Percentiles rank a stretch among this genome's conserved stretches.
phyloP scores from a whole-genome alignment of 2,113 vertebrate genomes.

The Sebastes schlegelii region DNA sequence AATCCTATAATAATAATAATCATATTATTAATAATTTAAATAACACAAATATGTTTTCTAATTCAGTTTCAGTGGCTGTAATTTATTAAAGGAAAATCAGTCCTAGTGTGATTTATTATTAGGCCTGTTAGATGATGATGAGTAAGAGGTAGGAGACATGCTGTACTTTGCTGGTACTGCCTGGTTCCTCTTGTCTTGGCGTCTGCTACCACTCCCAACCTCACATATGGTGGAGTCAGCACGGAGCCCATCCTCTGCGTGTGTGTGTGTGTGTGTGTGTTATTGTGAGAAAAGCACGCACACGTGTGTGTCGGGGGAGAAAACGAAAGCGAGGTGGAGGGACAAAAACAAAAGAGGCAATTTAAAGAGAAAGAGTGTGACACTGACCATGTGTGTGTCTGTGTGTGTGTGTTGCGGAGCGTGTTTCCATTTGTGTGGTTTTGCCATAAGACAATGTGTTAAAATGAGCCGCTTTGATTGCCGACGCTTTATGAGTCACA shows the following conservation, averaged over 20 bases:
- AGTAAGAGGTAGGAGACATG: conserved; percentile 72
- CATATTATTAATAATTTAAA: background rate
- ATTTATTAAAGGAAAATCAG: conserved; percentile 35
- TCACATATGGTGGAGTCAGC: conserved; percentile 78
- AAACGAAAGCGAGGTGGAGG: conserved; percentile 29
- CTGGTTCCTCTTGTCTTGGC: conserved; percentile 73
- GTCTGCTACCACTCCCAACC: conserved; percentile 68
- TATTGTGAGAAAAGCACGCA: conserved; percentile 17
- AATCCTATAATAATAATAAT: background rate
- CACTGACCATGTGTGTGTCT: conserved; percentile 43
- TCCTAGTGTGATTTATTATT: conserved; percentile 59
- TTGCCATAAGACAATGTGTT: conserved; percentile 72
- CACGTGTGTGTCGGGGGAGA: conserved; percentile 28
- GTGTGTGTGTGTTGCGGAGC: conserved; percentile 26
- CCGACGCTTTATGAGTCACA: conserved; percentile 83
- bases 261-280: conserved; percentile 18
- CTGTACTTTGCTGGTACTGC: conserved; percentile 71
- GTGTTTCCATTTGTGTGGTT: conserved; percentile 61
- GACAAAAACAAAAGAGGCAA: conserved; percentile 23
- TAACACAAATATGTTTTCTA: background rate
- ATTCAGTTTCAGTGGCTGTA: background rate
- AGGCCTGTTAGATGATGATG: conserved; percentile 56
- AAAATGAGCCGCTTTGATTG: conserved; percentile 74
- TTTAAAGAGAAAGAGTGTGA: conserved; percentile 50
- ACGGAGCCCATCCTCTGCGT: conserved; percentile 33